Evolutionary conservation across 2,113 vertebrate species (phyloP).

Genomic region (Suricata suricatta): DNA sequence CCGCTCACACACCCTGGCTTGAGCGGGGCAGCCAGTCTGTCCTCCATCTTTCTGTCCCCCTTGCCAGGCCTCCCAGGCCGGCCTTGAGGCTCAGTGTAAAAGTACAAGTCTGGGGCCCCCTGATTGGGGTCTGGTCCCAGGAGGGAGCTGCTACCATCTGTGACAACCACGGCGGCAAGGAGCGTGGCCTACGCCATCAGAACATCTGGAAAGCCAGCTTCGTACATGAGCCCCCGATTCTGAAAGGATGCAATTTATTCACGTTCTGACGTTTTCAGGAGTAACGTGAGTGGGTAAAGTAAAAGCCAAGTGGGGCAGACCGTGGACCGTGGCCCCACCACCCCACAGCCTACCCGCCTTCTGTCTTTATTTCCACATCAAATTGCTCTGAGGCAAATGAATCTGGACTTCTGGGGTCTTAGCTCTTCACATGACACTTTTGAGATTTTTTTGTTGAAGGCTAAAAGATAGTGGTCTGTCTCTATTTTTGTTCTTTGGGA

Average conservation of each 20-base stretch:
- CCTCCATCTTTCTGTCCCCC: not conserved
- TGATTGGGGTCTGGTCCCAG: not conserved
- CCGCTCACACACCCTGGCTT: not conserved
- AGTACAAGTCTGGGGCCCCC: not conserved
- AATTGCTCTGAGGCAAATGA: accelerated
- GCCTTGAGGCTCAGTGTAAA: not conserved
- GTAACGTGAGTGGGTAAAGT: too few relatives aligned
- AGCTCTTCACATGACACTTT: not conserved
- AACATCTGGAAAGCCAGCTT: not conserved
- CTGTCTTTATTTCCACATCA: not conserved
- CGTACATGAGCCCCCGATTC: not conserved
- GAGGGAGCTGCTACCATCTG: not conserved
- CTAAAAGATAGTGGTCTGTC: not conserved
- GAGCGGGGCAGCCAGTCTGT: accelerated
- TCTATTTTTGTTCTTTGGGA: slow-evolving; percentile 30
- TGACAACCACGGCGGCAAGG: not conserved
- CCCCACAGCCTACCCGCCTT: not conserved
- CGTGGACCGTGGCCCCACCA: not conserved
- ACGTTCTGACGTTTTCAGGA: not conserved
- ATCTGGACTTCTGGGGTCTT: not conserved
- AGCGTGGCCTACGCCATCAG: not conserved
- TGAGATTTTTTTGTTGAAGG: not conserved
- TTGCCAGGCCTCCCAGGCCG: not conserved
- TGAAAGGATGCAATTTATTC: not conserved
- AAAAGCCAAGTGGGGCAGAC: not conserved